Evolutionary conservation across 2,797 vertebrate genomes (phyloP).

Genomic region (Babyrousa celebensis): DNA sequence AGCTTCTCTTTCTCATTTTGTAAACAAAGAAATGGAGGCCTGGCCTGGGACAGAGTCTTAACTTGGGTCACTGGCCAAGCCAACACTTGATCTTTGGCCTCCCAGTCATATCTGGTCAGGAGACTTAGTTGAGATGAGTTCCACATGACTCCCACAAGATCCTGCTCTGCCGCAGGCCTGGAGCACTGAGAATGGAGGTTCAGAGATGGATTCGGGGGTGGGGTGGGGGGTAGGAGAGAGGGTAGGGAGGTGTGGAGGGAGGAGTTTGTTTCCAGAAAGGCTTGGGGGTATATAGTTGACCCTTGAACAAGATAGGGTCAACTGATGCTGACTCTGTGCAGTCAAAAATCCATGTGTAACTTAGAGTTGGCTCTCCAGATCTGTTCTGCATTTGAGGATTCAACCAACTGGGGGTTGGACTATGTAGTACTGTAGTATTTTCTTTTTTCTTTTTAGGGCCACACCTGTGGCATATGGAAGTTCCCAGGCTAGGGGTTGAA

Average conservation of each 20-base stretch:
- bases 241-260: background rate
- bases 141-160: constrained; percentile 57
- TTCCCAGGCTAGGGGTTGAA: too few relatives aligned
- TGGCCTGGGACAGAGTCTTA: background rate
- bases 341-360: background rate
- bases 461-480: too few relatives aligned
- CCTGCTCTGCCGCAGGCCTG: background rate
- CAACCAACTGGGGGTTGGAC: background rate
- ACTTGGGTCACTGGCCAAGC: background rate
- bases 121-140: background rate
- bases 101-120: constrained; percentile 33
- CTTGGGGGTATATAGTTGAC: background rate
- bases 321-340: background rate
- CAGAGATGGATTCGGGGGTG: background rate
- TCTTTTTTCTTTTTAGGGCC: background rate
- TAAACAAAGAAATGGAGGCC: constrained; percentile 30
- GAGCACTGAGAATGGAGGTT: background rate
- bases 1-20: constrained; percentile 1
- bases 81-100: background rate
- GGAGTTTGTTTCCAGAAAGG: background rate
- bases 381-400: background rate
- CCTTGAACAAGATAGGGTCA: background rate
- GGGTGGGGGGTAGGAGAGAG: background rate
- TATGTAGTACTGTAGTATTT: background rate
- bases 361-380: background rate